Evolutionary conservation across 2,113 vertebrate genomes (phyloP), one percentile per base, ranked within the genome.

Genomic region (Tragulus kanchil): DNA sequence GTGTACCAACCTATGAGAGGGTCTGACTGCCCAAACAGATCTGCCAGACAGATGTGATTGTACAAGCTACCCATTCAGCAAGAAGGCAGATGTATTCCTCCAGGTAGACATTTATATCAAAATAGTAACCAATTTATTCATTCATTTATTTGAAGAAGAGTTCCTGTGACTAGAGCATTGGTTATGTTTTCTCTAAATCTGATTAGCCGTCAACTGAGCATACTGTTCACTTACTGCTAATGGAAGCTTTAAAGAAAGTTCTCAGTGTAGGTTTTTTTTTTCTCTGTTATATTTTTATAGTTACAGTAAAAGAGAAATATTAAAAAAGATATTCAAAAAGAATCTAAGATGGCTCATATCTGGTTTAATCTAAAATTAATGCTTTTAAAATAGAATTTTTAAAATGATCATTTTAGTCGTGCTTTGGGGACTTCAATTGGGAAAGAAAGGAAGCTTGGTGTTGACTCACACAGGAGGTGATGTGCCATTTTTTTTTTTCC

Each of bases 331-430:
- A 3, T 94, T 95, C 59, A 94, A 93, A 94, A 95, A 90, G 82
- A 96, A 93, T 91, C 77, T 78, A 82, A 94, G 77, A 89, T 89
- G 93, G 67, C 91, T 96, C 23, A 54, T 86, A 86, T 90, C 89
- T 95, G n/a, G 69, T 85, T 73, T 94, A 94, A 96, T 96, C 85
- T 95, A 97, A 97, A 97, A 96, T 96, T 88, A 95, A 90, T 82
- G 16, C 25, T 64, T 90, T 81, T 61, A 81, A 97, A 96, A 86
- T 75, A 91, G 62, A 94, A 89, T 92, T 95, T 96, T 94, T 79
- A 16, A 79, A 84, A 91, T 69, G 21, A 84, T 91, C 31, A 50
- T 58, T 85, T 65, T 94, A 85, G 45, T 77, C 65, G 19, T 21
- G 28, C 79, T 84, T 45, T 65, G 28, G 61, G 54, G 48, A 85